Conservation (phyloP, 2,797 vertebrate species). For the Chrosomus eos region DNA sequence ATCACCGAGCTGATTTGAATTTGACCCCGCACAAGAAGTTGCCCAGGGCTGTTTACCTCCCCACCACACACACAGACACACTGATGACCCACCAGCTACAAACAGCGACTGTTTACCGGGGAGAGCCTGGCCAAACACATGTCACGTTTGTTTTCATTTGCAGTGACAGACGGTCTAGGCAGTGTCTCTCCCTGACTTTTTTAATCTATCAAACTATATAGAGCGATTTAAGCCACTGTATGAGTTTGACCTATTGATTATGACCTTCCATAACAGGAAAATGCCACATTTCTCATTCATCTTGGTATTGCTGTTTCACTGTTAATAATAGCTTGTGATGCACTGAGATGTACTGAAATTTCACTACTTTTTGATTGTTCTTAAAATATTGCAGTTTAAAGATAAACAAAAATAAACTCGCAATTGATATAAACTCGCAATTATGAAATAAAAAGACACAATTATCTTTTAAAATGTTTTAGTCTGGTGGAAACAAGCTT, state of each 20-base stretch:
- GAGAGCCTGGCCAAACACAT: constrained; percentile 28
- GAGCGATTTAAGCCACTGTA: constrained; percentile 24
- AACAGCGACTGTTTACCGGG: constrained; percentile 15
- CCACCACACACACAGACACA: constrained; percentile 20
- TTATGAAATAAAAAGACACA: too few species aligned
- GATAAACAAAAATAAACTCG: background rate
- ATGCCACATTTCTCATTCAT: constrained; percentile 21
- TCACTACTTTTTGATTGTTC: background rate
- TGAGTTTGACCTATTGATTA: constrained; percentile 43
- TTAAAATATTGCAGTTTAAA: background rate
- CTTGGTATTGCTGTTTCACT: background rate
- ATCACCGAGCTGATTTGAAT: constrained; percentile 18
- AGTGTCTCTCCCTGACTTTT: constrained; percentile 25
- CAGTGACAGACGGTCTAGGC: constrained; percentile 38
- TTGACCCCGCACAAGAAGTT: constrained; percentile 8
- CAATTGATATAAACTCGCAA: too few species aligned
- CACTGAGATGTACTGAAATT: constrained; percentile 17
- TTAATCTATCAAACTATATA: constrained; percentile 17
- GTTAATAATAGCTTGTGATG: constrained; percentile 6
- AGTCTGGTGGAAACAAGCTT: too few species aligned
- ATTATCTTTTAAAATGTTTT: too few species aligned
- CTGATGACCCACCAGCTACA: constrained; percentile 23
- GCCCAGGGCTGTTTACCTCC: constrained; percentile 20
- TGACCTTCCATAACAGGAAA: constrained; percentile 13
- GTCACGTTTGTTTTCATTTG: constrained; percentile 42